Evolutionary conservation across 2,113 vertebrate genomes (phyloP).

Genomic region (Lontra canadensis): DNA sequence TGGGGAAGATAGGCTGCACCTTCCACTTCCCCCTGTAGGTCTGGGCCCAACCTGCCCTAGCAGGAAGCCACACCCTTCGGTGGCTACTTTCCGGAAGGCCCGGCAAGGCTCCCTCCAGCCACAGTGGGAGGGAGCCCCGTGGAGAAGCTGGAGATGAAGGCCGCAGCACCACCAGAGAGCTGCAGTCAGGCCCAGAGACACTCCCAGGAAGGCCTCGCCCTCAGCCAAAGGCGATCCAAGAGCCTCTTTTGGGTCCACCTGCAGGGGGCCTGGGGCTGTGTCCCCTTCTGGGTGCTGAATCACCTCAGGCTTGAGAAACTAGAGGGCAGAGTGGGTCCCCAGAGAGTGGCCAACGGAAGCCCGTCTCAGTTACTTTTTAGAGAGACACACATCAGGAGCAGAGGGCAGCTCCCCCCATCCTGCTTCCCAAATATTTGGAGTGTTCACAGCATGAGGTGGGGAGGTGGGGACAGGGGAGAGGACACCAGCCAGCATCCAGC

Average conservation of each 20-base stretch:
- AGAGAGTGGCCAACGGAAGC: neutral
- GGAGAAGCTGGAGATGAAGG: neutral
- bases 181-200: neutral
- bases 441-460: neutral
- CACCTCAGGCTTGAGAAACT: neutral
- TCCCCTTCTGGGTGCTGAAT: slow-evolving; percentile 2
- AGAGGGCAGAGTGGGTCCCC: neutral
- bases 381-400: slow-evolving; percentile 43
- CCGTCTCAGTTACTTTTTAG: slow-evolving; percentile 59
- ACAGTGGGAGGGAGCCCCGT: neutral
- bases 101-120: neutral
- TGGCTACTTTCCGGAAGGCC: slow-evolving; percentile 23
- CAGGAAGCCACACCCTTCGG: slow-evolving; percentile 60
- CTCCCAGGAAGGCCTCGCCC: neutral
- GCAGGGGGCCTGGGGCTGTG: neutral
- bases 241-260: neutral
- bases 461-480: neutral
- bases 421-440: neutral
- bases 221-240: neutral
- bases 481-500: neutral
- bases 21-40: neutral
- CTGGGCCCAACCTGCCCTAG: neutral
- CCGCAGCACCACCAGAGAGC: neutral
- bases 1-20: neutral
- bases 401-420: neutral